Base-by-base conservation (phyloP, 2,888 invertebrate species). In the Aspidiotus rigidus region DNA sequence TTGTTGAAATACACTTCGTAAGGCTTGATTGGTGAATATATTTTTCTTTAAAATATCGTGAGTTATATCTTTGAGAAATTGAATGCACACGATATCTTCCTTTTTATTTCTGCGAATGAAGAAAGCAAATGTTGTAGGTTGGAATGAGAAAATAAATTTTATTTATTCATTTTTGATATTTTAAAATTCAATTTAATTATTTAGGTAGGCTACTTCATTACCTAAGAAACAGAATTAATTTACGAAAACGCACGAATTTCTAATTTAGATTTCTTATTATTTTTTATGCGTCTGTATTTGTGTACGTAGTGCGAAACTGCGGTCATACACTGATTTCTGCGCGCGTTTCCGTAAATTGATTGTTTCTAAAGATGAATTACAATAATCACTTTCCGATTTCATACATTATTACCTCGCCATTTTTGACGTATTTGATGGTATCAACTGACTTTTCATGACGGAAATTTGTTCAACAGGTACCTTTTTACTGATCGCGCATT, bases 41-140 rank as follows among this genome's bases (percentile, higher is more conserved):
- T 81, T 81, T 74, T 80, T 79, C 49, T 77, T 75, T 60, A 84
- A 79, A 71, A 84, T 82, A 73, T 84, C 84, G 74, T 81, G 81
- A 0, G 84, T 84, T 53, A 84, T 81, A 28, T 79, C 78, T 62
- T 79, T 78, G 2, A 80, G 73, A 71, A 81, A 81, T 70, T 78
- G 77, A 0, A 78, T 75, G 64, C 80, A 81, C 54, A 76, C 74
- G 8, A 74, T 74, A 69, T 78, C 77, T 57, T 74, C 73, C 41
- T 42, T 59, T 10, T 15, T 16, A 17, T 73, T 73, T 61, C 74
- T 75, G 70, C 60, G 40, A 64, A 39, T 28, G 28, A 28, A 28
- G 28, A 5, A 28, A 28, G 28, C 28, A 28, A 28, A 5, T 28
- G 28, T 28, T 28, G n/a, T n/a, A 1, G 28, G 5, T 28, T 28